phyloP scores from a whole-genome alignment of 1,140 invertebrate species.

The Cephus cinctus region DNA sequence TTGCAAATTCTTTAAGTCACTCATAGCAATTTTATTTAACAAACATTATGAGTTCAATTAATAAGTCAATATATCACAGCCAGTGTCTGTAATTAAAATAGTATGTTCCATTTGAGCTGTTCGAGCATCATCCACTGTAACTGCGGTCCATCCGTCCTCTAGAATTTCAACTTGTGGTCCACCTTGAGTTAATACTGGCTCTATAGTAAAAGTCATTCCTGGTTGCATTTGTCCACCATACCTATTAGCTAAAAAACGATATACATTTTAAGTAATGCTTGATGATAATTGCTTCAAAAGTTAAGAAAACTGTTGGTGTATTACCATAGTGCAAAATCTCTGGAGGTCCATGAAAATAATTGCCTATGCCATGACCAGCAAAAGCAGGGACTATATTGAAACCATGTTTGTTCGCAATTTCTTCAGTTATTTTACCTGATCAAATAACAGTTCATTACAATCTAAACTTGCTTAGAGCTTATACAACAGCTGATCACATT shows the following conservation, averaged over 20 bases:
- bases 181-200: slow-evolving; percentile 84
- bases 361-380: slow-evolving; percentile 90
- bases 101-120: slow-evolving; percentile 93
- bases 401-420: slow-evolving; percentile 62
- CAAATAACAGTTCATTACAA: slow-evolving; percentile 13
- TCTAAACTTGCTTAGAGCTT: no score
- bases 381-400: slow-evolving; percentile 76
- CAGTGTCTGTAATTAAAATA: slow-evolving; percentile 75
- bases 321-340: slow-evolving; percentile 79
- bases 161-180: slow-evolving; percentile 65
- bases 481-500: slow-evolving; percentile 1
- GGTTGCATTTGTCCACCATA: slow-evolving; percentile 73
- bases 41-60: no score
- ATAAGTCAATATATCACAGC: slow-evolving; percentile 70
- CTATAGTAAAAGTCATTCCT: slow-evolving; percentile 94
- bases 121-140: slow-evolving; percentile 75
- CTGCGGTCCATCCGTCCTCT: slow-evolving; percentile 86
- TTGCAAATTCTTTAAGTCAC: no score
- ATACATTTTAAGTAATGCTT: slow-evolving; percentile 8
- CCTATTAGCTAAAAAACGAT: slow-evolving; percentile 62
- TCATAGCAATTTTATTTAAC: no score
- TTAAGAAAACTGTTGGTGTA: slow-evolving; percentile 4
- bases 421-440: slow-evolving; percentile 61
- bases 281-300: not conserved
- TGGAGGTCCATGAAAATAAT: slow-evolving; percentile 89